phyloP scores from a whole-genome alignment of 92 coral and sea anemone genomes.

The Palythoa caribaeorum region DNA sequence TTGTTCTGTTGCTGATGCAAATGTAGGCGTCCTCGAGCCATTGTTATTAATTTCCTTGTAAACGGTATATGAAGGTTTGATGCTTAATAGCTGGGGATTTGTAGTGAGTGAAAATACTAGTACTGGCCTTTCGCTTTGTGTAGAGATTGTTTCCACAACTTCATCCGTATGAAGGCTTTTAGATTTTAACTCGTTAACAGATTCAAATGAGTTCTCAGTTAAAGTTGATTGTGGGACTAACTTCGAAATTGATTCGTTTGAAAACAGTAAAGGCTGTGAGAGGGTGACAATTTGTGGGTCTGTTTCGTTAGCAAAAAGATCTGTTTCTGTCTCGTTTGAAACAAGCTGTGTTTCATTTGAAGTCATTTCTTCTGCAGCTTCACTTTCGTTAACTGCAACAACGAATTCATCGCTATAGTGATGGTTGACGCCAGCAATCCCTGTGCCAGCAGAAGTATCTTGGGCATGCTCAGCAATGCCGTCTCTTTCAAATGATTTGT shows the following conservation, averaged over 20 bases:
- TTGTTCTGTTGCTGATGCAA: background rate
- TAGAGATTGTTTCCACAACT: background rate
- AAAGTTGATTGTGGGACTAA: constrained; percentile 65
- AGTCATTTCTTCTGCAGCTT: constrained; percentile 89
- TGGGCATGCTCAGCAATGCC: background rate
- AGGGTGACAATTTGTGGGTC: constrained; percentile 83
- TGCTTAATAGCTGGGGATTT: background rate
- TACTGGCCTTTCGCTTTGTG: background rate
- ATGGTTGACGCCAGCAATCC: constrained; percentile 4
- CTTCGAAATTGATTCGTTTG: constrained; percentile 60
- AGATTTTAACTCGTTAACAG: background rate
- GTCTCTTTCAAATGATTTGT: background rate
- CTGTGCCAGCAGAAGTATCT: constrained; percentile 25
- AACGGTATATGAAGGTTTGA: background rate
- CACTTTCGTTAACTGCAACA: constrained; percentile 65
- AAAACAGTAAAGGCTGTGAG: constrained; percentile 78
- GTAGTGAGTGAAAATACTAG: background rate
- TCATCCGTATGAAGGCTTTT: background rate
- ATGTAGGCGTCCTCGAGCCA: background rate
- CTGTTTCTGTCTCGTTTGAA: constrained; percentile 98
- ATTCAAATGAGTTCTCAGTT: background rate
- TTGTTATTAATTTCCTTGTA: background rate
- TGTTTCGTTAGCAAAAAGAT: constrained; percentile 93
- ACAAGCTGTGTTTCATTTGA: constrained; percentile 96
- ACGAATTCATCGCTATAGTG: constrained; percentile 53